Evolutionary conservation across 2,113 vertebrate genomes (phyloP), one percentile per base, ranked within the genome.

Genomic region (Penelope pileata): DNA sequence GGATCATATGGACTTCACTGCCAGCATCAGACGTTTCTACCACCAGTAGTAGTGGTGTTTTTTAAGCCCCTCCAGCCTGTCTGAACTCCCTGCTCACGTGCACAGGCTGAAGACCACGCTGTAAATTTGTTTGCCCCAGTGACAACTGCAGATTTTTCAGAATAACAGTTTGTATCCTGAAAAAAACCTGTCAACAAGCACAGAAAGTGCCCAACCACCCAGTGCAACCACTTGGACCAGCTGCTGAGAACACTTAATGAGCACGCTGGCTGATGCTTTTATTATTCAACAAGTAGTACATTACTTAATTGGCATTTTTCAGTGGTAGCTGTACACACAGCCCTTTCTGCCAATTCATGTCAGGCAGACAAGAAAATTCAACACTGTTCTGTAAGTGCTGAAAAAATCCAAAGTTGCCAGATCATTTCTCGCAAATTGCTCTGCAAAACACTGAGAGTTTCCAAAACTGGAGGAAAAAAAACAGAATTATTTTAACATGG

Each of bases 301-400:
- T 30, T 36, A 56, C 42, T 90, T 86, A 83, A 83, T 40, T 93
- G 88, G 42, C 60, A 78, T 86, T 90, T 90, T 94, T 90, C 51
- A 48, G n/a, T 36, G 14, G 48, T 60, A 76, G 51, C 53, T 92
- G 85, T 80, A 83, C 80, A 77, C 68, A 74, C 9, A 91, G 34
- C 10, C 40, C n/a, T 30, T 93, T 56, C 78, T 94, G 84, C 68
- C 90, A 80, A 54, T 75, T 91, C 43, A 48, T 27, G 23, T 63
- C 7, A 3, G 69, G 63, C 45, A 83, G 70, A 91, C 59, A 76
- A 94, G 62, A 64, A 90, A 90, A 64, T 64, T 81, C 83, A 81
- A 54, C 18, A 3, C 68, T 75, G 32, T 18, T 64, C 43, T 76
- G 38, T 1, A 64, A 60, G 24, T 45, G 50, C 16, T n/a, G 22